Evolutionary conservation across 92 coral and sea anemone genomes (phyloP).

Genomic region (Virgularia gustaviana): DNA sequence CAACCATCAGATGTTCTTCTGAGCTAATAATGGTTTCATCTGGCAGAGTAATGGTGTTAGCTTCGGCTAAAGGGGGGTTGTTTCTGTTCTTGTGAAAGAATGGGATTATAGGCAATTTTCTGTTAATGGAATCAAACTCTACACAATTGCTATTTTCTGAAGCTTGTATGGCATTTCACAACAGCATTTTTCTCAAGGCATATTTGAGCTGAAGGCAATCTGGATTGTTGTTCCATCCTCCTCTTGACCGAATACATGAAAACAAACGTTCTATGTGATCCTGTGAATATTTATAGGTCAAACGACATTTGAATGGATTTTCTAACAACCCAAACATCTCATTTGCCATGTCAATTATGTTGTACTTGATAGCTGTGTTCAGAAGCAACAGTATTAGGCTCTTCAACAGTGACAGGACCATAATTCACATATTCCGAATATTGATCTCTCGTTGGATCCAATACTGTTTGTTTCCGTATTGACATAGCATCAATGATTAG

Average conservation of each 20-base stretch:
- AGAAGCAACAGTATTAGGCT: neutral
- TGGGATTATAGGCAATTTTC: neutral
- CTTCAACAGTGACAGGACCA: neutral
- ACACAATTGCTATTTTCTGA: slow-evolving; percentile 1
- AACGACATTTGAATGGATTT: neutral
- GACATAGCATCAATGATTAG: no score
- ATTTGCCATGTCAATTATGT: slow-evolving; percentile 1
- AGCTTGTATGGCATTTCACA: neutral
- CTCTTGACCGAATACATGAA: neutral
- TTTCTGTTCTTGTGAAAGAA: neutral
- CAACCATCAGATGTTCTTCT: neutral
- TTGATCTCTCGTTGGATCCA: neutral
- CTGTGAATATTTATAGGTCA: neutral
- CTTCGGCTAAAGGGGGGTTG: neutral
- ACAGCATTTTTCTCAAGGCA: neutral
- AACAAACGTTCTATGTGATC: neutral
- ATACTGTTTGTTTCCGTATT: neutral
- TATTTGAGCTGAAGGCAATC: neutral
- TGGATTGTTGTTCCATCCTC: slow-evolving; percentile 6
- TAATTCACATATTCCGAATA: neutral
- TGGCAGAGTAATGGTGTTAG: neutral
- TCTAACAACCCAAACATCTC: neutral
- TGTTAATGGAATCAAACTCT: neutral
- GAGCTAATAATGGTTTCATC: neutral
- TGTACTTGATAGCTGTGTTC: slow-evolving; percentile 1